A percentile compares a stretch with the other conserved stretches of the same genome.
Conservation (phyloP, 1,140 invertebrate genomes). For the Propsilocerus akamusi region DNA sequence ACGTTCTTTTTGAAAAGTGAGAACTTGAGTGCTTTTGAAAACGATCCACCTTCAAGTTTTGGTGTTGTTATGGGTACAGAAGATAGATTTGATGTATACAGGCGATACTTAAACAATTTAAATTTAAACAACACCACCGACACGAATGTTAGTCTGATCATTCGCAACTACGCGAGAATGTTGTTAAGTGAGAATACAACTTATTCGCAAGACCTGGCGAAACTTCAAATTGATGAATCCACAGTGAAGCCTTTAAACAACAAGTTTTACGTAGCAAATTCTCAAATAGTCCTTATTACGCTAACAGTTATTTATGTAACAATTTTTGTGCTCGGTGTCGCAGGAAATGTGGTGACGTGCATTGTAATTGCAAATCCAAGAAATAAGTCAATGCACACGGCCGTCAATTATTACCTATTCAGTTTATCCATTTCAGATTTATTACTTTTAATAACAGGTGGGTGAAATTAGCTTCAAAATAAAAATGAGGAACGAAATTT, state of each 20-base stretch:
- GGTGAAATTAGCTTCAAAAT: too few relatives aligned
- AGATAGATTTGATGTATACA: neutral
- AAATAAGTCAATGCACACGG: slow-evolving; percentile 81
- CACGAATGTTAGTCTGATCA: neutral
- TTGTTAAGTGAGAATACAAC: neutral
- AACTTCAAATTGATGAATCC: too few relatives aligned
- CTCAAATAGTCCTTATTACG: slow-evolving; percentile 34
- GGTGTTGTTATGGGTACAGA: neutral
- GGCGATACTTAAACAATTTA: neutral
- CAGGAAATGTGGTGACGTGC: slow-evolving; percentile 86
- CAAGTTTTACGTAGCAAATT: neutral
- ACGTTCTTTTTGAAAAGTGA: too few relatives aligned
- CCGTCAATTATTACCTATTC: slow-evolving; percentile 87
- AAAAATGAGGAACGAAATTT: too few relatives aligned
- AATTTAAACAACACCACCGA: neutral
- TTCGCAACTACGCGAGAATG: neutral
- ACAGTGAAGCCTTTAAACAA: neutral
- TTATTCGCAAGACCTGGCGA: too few relatives aligned
- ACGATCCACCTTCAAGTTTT: neutral
- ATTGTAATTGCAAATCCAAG: slow-evolving; percentile 70
- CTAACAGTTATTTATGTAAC: slow-evolving; percentile 62
- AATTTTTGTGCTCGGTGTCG: slow-evolving; percentile 68
- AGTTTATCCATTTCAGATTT: slow-evolving; percentile 86
- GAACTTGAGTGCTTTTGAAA: too few relatives aligned
- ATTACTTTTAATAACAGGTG: slow-evolving; percentile 57